Percentiles rank a stretch among this genome's conserved stretches.
phyloP scores from a whole-genome alignment of 2,113 vertebrate genomes.

The Centropus bengalensis region DNA sequence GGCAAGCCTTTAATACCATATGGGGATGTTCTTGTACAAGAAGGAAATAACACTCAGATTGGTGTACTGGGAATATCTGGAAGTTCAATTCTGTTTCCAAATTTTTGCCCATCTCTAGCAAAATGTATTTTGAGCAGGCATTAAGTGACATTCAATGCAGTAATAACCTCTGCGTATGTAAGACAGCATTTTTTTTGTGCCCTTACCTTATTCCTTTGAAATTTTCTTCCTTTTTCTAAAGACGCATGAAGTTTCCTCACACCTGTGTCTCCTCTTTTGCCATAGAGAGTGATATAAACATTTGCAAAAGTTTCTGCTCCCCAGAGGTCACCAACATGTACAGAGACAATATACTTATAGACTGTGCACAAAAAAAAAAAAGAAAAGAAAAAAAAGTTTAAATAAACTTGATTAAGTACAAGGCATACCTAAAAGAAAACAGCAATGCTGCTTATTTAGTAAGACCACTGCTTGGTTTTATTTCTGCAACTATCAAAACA shows the following conservation, averaged over 20 bases:
- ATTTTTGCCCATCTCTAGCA: background rate
- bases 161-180: background rate
- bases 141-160: background rate
- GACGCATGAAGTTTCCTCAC: constrained; percentile 56
- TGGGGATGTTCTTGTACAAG: background rate
- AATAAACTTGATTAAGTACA: background rate
- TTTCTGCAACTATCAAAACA: background rate
- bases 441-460: background rate
- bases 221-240: constrained; percentile 53
- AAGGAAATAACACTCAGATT: background rate
- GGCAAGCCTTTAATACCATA: background rate
- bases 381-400: background rate
- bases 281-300: constrained; percentile 64
- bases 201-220: constrained; percentile 69
- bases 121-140: background rate
- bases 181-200: background rate
- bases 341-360: constrained; percentile 62
- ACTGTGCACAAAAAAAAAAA: constrained; percentile 18
- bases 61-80: background rate
- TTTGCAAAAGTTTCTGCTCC: constrained; percentile 73
- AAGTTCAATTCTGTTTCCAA: background rate
- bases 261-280: constrained; percentile 68
- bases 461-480: background rate
- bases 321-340: constrained; percentile 56
- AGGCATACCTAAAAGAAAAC: background rate